A percentile compares a stretch with the other conserved stretches of the same genome.
phyloP scores from a whole-genome alignment of 2,113 vertebrate species.

The Bothrops jararaca region DNA sequence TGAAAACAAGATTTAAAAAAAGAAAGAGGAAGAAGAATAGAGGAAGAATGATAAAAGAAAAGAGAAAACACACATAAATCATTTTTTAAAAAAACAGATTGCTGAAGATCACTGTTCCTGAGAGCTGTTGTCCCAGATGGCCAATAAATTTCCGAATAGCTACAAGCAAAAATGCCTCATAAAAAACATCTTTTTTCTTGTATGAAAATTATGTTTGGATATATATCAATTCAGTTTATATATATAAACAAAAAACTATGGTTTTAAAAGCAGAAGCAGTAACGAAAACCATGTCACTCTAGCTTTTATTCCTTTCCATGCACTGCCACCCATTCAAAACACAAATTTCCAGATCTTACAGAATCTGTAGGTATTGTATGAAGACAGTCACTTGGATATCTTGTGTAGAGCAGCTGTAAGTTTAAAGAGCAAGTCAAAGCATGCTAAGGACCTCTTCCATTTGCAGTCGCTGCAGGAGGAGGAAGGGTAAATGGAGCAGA shows the following conservation, averaged over 20 bases:
- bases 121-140: background rate
- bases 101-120: background rate
- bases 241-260: background rate
- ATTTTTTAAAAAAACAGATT: no score
- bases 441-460: slow-evolving; percentile 68
- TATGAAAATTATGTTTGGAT: background rate
- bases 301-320: slow-evolving; percentile 25
- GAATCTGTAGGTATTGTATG: slow-evolving; percentile 5
- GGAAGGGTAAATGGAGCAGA: slow-evolving; percentile 59
- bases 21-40: no score
- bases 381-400: slow-evolving; percentile 2
- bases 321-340: background rate
- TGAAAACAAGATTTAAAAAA: background rate
- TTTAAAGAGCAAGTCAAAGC: slow-evolving; percentile 54
- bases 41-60: background rate
- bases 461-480: slow-evolving; percentile 63
- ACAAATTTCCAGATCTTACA: slow-evolving; percentile 25
- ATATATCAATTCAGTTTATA: background rate
- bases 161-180: background rate
- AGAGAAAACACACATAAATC: background rate
- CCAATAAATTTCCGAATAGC: background rate
- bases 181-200: background rate
- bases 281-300: background rate
- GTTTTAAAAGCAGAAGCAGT: background rate
- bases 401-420: slow-evolving; percentile 35